Base-by-base conservation (phyloP, 2,797 vertebrate species). In the Falco biarmicus region DNA sequence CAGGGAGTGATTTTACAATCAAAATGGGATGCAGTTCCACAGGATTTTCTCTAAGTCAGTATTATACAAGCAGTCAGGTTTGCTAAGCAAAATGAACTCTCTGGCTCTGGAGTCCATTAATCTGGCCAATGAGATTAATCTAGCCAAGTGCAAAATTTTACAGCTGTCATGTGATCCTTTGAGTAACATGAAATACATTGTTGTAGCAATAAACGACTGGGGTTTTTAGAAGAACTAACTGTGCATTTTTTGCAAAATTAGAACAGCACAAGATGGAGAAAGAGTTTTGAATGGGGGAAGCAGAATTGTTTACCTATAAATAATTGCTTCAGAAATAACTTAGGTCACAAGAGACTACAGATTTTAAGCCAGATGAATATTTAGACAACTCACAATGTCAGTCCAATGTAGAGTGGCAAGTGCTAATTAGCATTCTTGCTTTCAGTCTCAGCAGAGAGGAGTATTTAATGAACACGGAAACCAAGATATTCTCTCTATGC, bases 381-480 rank as follows among this genome's bases (percentile, higher is more conserved):
- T 87, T 73, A 68, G 75, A 74, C 15, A 48, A 90, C 63, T 90
- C 41, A 32, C 25, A 65, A 29, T 41, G 45, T 78, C 0, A 0
- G 47, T 61, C 50, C 68, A 77, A 41, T 22, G 57, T 15, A 60
- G 66, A 94, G 24, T 75, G 53, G 60, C 60, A 94, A 90, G 43
- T 69, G 53, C 50, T 90, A 94, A 96, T 93, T 83, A 87, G 57
- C 43, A 84, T 78, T 87, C 60, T 74, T 63, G 31, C 43, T 43
- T 93, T 77, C 77, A 87, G 48, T 71, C 89, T 93, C 71, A 91
- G 57, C 68, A 87, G 64, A 82, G 70, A 77, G 13, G 28, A 53
- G 34, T 48, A 76, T 68, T 89, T 89, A 93, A 93, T 87, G 82
- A 95, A 80, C 57, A 66, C 22, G 61, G 53, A 93, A 87, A 87